phyloP scores from a whole-genome alignment of 2,888 invertebrate species.

The Xestobium rufovillosum region DNA sequence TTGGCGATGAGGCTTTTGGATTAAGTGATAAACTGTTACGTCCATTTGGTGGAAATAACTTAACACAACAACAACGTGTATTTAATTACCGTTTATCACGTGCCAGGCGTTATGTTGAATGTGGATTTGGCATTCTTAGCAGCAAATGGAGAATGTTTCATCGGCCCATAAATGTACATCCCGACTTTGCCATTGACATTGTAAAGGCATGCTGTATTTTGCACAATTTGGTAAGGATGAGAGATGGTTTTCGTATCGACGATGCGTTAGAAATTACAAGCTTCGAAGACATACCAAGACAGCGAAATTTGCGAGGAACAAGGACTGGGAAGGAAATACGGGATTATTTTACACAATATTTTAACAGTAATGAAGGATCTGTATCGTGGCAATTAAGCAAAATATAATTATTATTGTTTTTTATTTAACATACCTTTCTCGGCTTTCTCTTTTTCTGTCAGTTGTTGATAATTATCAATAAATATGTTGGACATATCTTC shows the following conservation, averaged over 20 bases:
- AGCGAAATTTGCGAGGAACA: slow-evolving; percentile 5
- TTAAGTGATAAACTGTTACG: slow-evolving; percentile 21
- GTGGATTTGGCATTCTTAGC: slow-evolving; percentile 26
- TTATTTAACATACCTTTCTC: too few species aligned
- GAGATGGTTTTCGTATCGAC: too few species aligned
- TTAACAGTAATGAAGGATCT: slow-evolving; percentile 9
- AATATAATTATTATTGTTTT: too few species aligned
- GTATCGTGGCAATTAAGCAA: slow-evolving; percentile 10
- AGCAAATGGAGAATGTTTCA: slow-evolving; percentile 29
- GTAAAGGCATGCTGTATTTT: slow-evolving; percentile 25
- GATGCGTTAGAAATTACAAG: not conserved
- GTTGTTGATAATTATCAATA: too few species aligned
- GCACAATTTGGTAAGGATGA: too few species aligned
- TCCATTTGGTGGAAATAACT: slow-evolving; percentile 23
- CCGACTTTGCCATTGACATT: slow-evolving; percentile 21
- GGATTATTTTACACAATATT: slow-evolving; percentile 10
- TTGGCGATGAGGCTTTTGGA: slow-evolving; percentile 23
- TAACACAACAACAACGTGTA: slow-evolving; percentile 21
- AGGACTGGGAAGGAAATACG: slow-evolving; percentile 7
- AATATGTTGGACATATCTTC: too few species aligned
- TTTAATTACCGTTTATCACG: slow-evolving; percentile 26
- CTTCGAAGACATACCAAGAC: slow-evolving; percentile 7
- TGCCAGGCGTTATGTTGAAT: slow-evolving; percentile 24
- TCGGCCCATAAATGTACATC: slow-evolving; percentile 22
- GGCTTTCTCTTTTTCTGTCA: too few species aligned